Percentiles rank a stretch among this genome's conserved stretches.
These are phyloP conservation scores for Clivina fossor DNA, from an alignment of 2,888 invertebrate genomes.

Conservation along the genomic window DNA sequence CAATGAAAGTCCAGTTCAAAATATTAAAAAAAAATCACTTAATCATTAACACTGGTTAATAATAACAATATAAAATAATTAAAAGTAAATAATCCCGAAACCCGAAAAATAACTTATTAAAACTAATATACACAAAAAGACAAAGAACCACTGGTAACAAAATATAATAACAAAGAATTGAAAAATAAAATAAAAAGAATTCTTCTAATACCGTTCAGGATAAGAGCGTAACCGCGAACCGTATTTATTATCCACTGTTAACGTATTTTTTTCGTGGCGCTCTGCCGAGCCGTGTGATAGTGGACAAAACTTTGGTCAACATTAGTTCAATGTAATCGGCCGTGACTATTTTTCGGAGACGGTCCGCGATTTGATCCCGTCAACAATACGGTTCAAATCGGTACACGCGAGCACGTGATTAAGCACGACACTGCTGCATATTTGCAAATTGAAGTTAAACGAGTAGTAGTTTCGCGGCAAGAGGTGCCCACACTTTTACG, in stretches of 20 bases:
- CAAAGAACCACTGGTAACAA: conserved; percentile 9
- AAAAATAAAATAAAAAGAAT: conserved; percentile 1
- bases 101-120: conserved; percentile 1
- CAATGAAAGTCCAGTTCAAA: conserved; percentile 7
- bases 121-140: conserved; percentile 15
- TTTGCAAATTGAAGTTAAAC: too few relatives aligned
- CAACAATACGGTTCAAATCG: too few relatives aligned
- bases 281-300: conserved; percentile 52
- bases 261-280: conserved; percentile 52
- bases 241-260: conserved; percentile 30
- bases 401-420: too few relatives aligned
- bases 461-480: too few relatives aligned
- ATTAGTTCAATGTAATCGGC: conserved; percentile 44
- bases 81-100: too few relatives aligned
- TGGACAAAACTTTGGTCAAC: conserved; percentile 51
- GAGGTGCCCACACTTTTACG: too few relatives aligned
- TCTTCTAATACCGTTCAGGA: neutral
- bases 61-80: too few relatives aligned
- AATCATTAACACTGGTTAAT: neutral
- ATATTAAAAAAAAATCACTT: conserved; percentile 6
- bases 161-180: conserved; percentile 12
- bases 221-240: too few relatives aligned
- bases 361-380: too few relatives aligned
- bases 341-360: too few relatives aligned
- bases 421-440: too few relatives aligned